These are phyloP conservation scores for Tetropium fuscum DNA, from an alignment of 2,888 invertebrate species.

Conservation along the genomic window DNA sequence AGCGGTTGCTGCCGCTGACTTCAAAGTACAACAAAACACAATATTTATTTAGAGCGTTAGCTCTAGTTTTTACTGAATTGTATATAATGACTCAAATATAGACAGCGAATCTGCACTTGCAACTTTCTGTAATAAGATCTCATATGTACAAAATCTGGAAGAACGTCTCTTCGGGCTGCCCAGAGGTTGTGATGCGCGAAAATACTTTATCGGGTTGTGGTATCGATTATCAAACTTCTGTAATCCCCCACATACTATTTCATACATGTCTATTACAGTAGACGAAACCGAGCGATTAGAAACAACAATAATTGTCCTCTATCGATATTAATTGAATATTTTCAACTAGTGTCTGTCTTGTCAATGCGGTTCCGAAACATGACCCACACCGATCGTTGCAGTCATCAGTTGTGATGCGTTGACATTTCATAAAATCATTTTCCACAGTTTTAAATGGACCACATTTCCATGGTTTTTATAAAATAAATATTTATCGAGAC, in stretches of 20 bases:
- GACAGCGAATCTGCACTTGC: conserved; percentile 32
- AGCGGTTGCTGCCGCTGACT: conserved; percentile 49
- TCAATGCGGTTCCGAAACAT: too few species aligned
- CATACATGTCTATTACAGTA: conserved; percentile 39
- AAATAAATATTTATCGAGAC: too few species aligned
- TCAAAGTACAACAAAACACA: conserved; percentile 60
- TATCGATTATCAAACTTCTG: conserved; percentile 38
- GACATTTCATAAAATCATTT: too few species aligned
- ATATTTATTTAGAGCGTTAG: conserved; percentile 43
- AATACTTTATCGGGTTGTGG: conserved; percentile 50
- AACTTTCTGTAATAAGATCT: conserved; percentile 29
- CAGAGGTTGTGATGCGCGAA: conserved; percentile 52
- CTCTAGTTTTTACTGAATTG: conserved; percentile 33
- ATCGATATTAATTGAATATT: too few species aligned
- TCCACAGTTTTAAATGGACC: too few species aligned
- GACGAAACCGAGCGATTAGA: background rate
- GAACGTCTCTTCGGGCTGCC: conserved; percentile 30
- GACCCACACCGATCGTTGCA: too few species aligned
- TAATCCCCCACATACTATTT: conserved; percentile 46
- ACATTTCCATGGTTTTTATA: too few species aligned
- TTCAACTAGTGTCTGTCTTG: too few species aligned
- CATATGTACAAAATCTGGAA: conserved; percentile 25
- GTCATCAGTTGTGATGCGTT: too few species aligned
- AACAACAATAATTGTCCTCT: background rate
- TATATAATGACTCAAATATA: conserved; percentile 36